Percentiles rank a stretch among this genome's conserved stretches.
These are phyloP conservation scores for Pseudopipra pipra DNA, from an alignment of 2,113 vertebrate genomes.

Conservation along the genomic window DNA sequence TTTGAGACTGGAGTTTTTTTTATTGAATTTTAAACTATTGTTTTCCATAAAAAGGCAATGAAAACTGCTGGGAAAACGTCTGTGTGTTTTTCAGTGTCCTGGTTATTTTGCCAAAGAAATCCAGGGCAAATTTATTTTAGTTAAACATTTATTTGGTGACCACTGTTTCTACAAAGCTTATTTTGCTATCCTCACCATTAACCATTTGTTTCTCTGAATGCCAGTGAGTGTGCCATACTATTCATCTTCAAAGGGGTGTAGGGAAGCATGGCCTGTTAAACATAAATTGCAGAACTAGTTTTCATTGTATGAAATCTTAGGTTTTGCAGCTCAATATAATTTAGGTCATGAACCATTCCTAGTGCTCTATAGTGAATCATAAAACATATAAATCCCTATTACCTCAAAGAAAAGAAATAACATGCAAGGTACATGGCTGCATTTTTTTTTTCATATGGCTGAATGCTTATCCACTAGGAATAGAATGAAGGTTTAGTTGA, in stretches of 20 bases:
- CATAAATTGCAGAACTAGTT: neutral
- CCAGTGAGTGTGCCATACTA: neutral
- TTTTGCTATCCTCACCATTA: conserved; percentile 24
- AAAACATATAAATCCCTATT: neutral
- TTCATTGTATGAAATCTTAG: neutral
- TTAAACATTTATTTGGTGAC: conserved; percentile 53
- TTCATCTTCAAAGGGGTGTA: neutral
- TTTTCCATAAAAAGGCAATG: neutral
- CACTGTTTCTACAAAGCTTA: conserved; percentile 38
- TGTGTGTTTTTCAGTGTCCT: conserved; percentile 50
- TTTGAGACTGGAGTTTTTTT: neutral
- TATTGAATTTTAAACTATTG: neutral
- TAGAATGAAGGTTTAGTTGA: neutral
- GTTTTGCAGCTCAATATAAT: neutral
- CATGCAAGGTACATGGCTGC: neutral
- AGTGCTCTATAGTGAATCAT: neutral
- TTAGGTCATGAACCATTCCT: neutral
- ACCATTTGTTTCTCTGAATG: conserved; percentile 43
- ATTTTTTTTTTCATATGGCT: neutral
- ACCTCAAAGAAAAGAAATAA: neutral
- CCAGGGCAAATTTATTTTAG: conserved; percentile 68
- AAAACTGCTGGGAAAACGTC: conserved; percentile 26
- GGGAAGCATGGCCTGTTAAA: neutral
- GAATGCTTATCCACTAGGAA: neutral
- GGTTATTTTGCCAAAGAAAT: conserved; percentile 52